phyloP scores from a whole-genome alignment of 2,888 invertebrate genomes.

The Scaptomyza reducta region DNA sequence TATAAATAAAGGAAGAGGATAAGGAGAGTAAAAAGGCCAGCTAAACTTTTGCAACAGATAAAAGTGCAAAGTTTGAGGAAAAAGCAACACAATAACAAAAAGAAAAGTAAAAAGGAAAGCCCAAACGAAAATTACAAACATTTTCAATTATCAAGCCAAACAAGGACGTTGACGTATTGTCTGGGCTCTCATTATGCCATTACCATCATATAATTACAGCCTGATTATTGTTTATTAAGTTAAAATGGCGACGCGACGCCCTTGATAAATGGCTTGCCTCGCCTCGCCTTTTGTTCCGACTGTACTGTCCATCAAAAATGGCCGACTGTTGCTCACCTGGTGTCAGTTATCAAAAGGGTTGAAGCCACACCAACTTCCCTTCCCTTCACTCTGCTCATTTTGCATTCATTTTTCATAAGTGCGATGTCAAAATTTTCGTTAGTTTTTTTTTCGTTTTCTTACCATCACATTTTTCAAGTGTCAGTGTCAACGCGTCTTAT shows the following conservation, averaged over 20 bases:
- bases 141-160: conserved; percentile 75
- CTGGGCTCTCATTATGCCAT: conserved; percentile 68
- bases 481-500: conserved; percentile 61
- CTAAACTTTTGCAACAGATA: conserved; percentile 73
- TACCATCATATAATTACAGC: conserved; percentile 74
- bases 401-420: conserved; percentile 50
- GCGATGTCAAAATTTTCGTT: conserved; percentile 26
- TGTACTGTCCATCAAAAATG: conserved; percentile 51
- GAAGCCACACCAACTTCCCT: neutral
- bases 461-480: conserved; percentile 65
- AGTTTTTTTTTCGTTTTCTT: conserved; percentile 29
- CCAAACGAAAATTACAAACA: conserved; percentile 72
- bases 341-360: conserved; percentile 58
- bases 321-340: conserved; percentile 50
- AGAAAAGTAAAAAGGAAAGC: conserved; percentile 30
- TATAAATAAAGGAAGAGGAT: conserved; percentile 8
- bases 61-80: conserved; percentile 71
- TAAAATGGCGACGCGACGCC: conserved; percentile 54
- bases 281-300: conserved; percentile 43
- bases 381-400: conserved; percentile 27
- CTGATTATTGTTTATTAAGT: conserved; percentile 77
- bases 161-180: conserved; percentile 69
- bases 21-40: conserved; percentile 54
- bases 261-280: conserved; percentile 60
- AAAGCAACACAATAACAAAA: conserved; percentile 32